Evolutionary conservation across 2,113 vertebrate genomes (phyloP), one percentile per base, ranked within the genome.

Genomic region (Barbus barbus): DNA sequence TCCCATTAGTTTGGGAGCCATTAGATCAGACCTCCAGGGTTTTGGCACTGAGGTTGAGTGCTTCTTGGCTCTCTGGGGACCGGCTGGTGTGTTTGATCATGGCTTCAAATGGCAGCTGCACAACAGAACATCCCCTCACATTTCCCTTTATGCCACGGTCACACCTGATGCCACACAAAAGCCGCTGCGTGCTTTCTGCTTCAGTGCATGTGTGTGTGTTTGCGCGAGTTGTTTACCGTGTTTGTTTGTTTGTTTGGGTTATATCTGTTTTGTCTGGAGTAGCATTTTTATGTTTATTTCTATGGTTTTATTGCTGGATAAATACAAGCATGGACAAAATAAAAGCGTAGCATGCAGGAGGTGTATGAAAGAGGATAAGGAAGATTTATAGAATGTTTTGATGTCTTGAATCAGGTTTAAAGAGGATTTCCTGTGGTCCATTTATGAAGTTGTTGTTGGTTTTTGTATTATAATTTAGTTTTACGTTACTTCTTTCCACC

Each of bases 31-130:
- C 38, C 41, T 51, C 58, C 2, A 38, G 53, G 53, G 26, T 80
- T 33, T 73, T 26, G 53, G 53, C 56, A 7, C 80, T 56, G 80
- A 56, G 80, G 61, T 71, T 56, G 61, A 71, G 80, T 53, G 80
- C 80, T 82, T 82, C 65, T 82, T 71, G 80, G 81, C 48, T 80
- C 61, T 83, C 44, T 77, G 65, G 72, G 65, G 83, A 80, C 75
- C 22, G 80, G 38, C 81, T 77, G 26, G 61, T 81, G 61, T 81
- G 81, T 85, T 81, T 88, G 82, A 85, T 85, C 84, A 76, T 38
- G 41, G 11, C 41, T 44, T 44, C 41, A 44, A 44, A 44, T 44
- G 41, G 41, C 41, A 44, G 9, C 41, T 44, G 41, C 41, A 44
- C 41, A 44, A 44, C 41, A 44, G 41, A 44, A 44, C 41, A 44